Conservation (phyloP, 2,113 vertebrate genomes). For the Steatornis caripensis region DNA sequence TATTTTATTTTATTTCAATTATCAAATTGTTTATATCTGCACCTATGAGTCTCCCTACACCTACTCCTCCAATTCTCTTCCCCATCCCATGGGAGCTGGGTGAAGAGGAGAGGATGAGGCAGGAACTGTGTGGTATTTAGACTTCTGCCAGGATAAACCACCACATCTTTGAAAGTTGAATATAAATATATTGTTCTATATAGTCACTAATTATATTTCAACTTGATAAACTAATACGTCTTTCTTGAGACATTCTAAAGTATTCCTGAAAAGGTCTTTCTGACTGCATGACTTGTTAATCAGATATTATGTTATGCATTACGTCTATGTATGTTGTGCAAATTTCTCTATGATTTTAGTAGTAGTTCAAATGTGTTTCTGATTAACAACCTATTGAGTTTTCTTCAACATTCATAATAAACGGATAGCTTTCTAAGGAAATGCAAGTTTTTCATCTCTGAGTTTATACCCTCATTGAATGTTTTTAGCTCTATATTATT, state of each 20-base stretch:
- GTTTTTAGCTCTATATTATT: background rate
- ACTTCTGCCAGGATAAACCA: too few species aligned
- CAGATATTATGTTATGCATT: background rate
- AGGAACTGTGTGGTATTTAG: too few species aligned
- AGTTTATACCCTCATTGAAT: accelerated
- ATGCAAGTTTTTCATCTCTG: background rate
- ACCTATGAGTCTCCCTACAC: too few species aligned
- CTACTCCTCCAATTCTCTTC: too few species aligned
- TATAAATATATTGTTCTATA: background rate
- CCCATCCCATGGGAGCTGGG: too few species aligned
- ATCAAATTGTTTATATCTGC: too few species aligned
- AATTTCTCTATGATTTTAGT: background rate
- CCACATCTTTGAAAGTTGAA: background rate
- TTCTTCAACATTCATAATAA: background rate
- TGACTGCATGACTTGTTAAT: background rate
- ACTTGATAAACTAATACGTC: background rate
- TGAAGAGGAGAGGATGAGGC: too few species aligned
- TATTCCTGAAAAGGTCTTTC: background rate
- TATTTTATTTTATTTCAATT: too few species aligned
- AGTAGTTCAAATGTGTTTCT: background rate
- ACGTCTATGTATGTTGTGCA: background rate
- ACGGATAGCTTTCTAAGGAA: background rate
- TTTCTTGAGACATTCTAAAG: background rate
- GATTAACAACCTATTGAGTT: background rate
- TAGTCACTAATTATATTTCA: background rate